Evolutionary conservation across 2,888 invertebrate species (phyloP).

Genomic region (Cataglyphis livida): DNA sequence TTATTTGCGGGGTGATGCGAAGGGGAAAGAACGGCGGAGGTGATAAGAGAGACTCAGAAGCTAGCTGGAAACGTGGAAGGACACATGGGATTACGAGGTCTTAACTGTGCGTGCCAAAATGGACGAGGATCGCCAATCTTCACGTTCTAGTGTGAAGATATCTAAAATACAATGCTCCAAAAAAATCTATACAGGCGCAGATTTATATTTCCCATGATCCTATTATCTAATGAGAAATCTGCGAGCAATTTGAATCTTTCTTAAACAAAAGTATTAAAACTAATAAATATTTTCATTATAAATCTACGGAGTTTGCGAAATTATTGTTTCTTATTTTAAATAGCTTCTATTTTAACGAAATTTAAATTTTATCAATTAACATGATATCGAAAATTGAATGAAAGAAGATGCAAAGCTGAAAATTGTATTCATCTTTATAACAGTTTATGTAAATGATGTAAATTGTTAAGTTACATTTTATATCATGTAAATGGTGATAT

Average conservation of each 20-base stretch:
- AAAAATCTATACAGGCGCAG: not conserved
- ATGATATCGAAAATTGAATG: not conserved
- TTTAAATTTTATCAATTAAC: not conserved
- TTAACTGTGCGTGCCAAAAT: slow-evolving; percentile 71
- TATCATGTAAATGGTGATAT: not conserved
- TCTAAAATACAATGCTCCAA: not conserved
- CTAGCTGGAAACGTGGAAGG: slow-evolving; percentile 60
- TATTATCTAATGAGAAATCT: not conserved
- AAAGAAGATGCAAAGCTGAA: not conserved
- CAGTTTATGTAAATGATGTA: not conserved
- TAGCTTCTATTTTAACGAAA: not conserved
- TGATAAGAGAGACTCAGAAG: slow-evolving; percentile 64
- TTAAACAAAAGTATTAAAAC: not conserved
- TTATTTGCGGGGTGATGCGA: slow-evolving; percentile 66
- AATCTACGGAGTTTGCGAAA: not conserved
- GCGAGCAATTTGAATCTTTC: not conserved
- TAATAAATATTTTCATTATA: not conserved
- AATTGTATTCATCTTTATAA: not conserved
- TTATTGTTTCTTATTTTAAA: not conserved
- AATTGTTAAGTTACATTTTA: not conserved
- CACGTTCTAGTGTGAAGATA: slow-evolving; percentile 33
- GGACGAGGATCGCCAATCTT: slow-evolving; percentile 58
- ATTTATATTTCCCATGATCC: not conserved
- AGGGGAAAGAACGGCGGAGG: slow-evolving; percentile 47
- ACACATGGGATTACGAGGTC: slow-evolving; percentile 74